phyloP scores from a whole-genome alignment of 2,113 vertebrate species.

The Zeus faber region DNA sequence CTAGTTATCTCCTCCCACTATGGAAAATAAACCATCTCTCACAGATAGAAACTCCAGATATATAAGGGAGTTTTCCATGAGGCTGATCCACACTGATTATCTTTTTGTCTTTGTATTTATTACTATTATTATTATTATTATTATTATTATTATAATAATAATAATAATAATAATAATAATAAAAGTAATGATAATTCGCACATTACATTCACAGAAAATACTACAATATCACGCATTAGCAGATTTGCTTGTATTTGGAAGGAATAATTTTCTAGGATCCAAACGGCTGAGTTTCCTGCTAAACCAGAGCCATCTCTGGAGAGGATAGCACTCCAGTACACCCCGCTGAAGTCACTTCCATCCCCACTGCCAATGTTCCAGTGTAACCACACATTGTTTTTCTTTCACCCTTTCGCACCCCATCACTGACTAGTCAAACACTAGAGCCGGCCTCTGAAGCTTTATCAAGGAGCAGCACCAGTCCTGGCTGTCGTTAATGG shows the following conservation, averaged over 20 bases:
- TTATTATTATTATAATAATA: too few relatives aligned
- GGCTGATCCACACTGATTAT: too few relatives aligned
- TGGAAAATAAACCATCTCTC: conserved; percentile 20
- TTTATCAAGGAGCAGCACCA: conserved; percentile 58
- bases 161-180: too few relatives aligned
- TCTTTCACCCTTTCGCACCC: neutral
- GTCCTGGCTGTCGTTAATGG: conserved; percentile 44
- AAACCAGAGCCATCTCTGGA: conserved; percentile 19
- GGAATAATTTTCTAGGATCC: conserved; percentile 5
- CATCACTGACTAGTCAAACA: conserved; percentile 24
- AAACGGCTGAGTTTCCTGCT: conserved; percentile 20
- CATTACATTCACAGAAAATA: neutral
- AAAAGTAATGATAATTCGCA: too few relatives aligned
- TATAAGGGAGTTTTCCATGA: conserved; percentile 1
- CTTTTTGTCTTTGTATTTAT: too few relatives aligned
- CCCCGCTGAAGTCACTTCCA: conserved; percentile 34
- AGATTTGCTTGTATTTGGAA: too few relatives aligned
- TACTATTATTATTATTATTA: too few relatives aligned
- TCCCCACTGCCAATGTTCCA: conserved; percentile 31
- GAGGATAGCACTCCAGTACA: neutral
- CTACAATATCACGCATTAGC: too few relatives aligned
- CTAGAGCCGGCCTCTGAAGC: conserved; percentile 40
- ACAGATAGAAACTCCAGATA: too few relatives aligned
- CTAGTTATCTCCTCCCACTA: conserved; percentile 34
- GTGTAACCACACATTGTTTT: conserved; percentile 26